Percentiles rank a stretch among this genome's conserved stretches.
Evolutionary conservation across 2,797 vertebrate genomes (phyloP).

Genomic region (Percopsis omiscomaycus): DNA sequence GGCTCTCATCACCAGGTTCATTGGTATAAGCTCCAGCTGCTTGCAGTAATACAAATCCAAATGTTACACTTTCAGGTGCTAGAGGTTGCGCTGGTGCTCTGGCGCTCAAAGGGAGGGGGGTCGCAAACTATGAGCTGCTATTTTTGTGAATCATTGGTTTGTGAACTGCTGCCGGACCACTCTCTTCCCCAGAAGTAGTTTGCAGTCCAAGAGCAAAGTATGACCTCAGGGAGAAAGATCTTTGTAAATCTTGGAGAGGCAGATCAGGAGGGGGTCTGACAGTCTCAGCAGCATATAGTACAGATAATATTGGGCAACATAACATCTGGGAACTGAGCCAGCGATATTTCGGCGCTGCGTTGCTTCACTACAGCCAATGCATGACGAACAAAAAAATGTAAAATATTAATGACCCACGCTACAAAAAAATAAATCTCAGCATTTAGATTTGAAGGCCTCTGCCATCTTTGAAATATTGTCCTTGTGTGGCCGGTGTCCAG

Average conservation of each 20-base stretch:
- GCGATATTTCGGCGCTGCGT: slow-evolving; percentile 36
- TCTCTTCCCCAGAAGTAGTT: slow-evolving; percentile 52
- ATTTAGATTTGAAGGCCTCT: slow-evolving; percentile 16
- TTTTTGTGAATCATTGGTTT: too few species aligned
- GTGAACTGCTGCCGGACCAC: slow-evolving; percentile 24
- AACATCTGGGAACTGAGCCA: slow-evolving; percentile 54
- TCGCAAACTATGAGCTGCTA: too few species aligned
- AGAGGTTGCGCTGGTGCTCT: slow-evolving; percentile 9
- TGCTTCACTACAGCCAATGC: slow-evolving; percentile 33
- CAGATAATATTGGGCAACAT: slow-evolving; percentile 31
- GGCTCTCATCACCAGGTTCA: slow-evolving; percentile 42
- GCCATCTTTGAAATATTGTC: slow-evolving; percentile 29
- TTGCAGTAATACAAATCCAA: slow-evolving; percentile 47
- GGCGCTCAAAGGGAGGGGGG: neutral
- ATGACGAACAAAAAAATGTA: slow-evolving; percentile 52
- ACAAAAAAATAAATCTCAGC: slow-evolving; percentile 34
- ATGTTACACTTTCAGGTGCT: slow-evolving; percentile 47
- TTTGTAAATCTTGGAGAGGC: slow-evolving; percentile 51
- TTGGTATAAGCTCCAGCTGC: slow-evolving; percentile 35
- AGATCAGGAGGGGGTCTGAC: slow-evolving; percentile 13
- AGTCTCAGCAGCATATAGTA: slow-evolving; percentile 39
- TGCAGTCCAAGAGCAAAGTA: slow-evolving; percentile 56
- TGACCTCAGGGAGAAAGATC: slow-evolving; percentile 53
- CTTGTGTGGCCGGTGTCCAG: slow-evolving; percentile 24
- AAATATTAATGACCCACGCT: slow-evolving; percentile 43